These are phyloP conservation scores for Dasypogon diadema DNA, from an alignment of 2,888 invertebrate species.

Conservation along the genomic window DNA sequence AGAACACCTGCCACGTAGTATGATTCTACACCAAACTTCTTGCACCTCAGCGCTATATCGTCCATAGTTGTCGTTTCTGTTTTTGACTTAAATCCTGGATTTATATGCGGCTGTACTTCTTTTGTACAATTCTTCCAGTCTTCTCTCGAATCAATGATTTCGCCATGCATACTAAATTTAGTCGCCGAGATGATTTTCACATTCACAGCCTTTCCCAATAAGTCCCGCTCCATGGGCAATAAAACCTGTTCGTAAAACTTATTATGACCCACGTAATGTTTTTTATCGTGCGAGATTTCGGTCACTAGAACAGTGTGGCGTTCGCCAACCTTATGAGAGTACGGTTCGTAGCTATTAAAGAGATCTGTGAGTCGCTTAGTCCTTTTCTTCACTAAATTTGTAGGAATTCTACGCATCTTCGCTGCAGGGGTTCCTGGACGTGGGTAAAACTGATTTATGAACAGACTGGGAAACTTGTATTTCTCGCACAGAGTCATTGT, in stretches of 20 bases:
- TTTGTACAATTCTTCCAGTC: constrained; percentile 69
- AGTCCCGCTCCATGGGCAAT: constrained; percentile 80
- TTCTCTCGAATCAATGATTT: constrained; percentile 74
- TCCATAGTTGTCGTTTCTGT: neutral
- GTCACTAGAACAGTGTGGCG: constrained; percentile 86
- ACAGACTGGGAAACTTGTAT: constrained; percentile 92
- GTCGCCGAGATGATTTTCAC: constrained; percentile 79
- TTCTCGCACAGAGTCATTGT: constrained; percentile 86
- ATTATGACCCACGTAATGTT: constrained; percentile 94
- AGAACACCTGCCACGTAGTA: constrained; percentile 63
- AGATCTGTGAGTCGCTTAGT: constrained; percentile 90
- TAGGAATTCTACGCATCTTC: constrained; percentile 84
- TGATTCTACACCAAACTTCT: constrained; percentile 21
- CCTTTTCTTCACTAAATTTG: constrained; percentile 88
- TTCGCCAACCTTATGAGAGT: constrained; percentile 74
- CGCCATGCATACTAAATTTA: constrained; percentile 84
- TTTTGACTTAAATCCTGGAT: neutral
- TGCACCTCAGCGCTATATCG: neutral
- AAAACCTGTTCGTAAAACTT: constrained; percentile 94
- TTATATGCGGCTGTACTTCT: constrained; percentile 64
- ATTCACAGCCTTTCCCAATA: constrained; percentile 85
- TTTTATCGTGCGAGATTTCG: constrained; percentile 91
- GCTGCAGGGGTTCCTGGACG: constrained; percentile 97
- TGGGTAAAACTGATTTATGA: constrained; percentile 98
- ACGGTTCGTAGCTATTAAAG: constrained; percentile 91